A percentile compares a stretch with the other conserved stretches of the same genome.
These are phyloP conservation scores for Bufotes viridis DNA, from an alignment of 2,797 vertebrate genomes.

Conservation along the genomic window DNA sequence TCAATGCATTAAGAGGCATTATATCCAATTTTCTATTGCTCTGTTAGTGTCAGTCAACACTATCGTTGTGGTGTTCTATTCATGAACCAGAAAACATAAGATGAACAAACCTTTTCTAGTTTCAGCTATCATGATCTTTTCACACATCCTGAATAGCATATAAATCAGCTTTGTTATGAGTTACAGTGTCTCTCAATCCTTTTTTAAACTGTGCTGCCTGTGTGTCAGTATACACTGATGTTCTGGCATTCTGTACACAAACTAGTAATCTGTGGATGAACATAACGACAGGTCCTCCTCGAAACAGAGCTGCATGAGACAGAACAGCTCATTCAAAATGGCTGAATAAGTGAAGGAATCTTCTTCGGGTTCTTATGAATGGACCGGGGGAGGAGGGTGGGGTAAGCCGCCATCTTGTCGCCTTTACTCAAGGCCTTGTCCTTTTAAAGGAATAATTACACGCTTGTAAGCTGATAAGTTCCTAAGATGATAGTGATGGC, in stretches of 20 bases:
- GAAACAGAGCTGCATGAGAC: not conserved
- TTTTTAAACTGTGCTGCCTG: not conserved
- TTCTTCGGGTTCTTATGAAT: conserved; percentile 10
- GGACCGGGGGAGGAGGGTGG: not conserved
- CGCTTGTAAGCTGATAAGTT: conserved; percentile 19
- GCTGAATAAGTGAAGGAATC: conserved; percentile 1
- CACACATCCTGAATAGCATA: not conserved
- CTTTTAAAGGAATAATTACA: conserved; percentile 53
- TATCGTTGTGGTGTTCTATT: not conserved
- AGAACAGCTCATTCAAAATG: conserved; percentile 20
- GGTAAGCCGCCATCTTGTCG: conserved; percentile 31
- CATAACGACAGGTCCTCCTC: not conserved
- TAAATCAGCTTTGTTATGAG: not conserved
- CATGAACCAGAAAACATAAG: not conserved
- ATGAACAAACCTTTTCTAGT: no score
- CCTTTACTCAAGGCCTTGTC: conserved; percentile 17
- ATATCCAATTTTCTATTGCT: no score
- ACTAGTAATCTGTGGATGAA: not conserved
- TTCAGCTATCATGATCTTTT: no score
- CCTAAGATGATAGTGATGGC: not conserved
- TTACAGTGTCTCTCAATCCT: not conserved
- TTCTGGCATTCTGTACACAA: not conserved
- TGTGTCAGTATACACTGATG: not conserved
- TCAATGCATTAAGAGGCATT: not conserved
- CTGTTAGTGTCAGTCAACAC: not conserved